phyloP scores from a whole-genome alignment of 1,140 invertebrate genomes.

The Calosoma granatense region DNA sequence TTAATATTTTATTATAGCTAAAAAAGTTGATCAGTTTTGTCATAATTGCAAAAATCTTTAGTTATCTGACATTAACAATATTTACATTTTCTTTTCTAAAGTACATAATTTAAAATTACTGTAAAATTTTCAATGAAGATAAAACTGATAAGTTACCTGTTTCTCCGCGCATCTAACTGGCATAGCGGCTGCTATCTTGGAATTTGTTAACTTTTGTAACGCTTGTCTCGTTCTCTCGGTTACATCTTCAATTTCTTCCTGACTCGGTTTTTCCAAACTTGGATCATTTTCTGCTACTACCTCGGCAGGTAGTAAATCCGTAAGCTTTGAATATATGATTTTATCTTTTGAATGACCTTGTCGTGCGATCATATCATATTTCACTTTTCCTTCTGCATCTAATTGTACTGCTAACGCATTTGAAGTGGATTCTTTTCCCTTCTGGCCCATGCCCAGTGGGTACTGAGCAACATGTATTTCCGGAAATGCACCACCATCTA shows the following conservation, averaged over 20 bases:
- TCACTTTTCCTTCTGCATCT: slow-evolving; percentile 89
- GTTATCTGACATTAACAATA: too few species aligned
- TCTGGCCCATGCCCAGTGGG: slow-evolving; percentile 78
- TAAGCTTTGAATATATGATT: slow-evolving; percentile 93
- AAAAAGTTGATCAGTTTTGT: too few species aligned
- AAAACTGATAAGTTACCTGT: slow-evolving; percentile 42
- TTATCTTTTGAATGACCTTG: slow-evolving; percentile 96
- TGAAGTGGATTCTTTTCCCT: slow-evolving; percentile 61
- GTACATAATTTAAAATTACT: too few species aligned
- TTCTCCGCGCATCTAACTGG: slow-evolving; percentile 86
- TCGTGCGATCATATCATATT: slow-evolving; percentile 91
- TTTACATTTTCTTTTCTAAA: too few species aligned
- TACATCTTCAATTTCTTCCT: slow-evolving; percentile 75
- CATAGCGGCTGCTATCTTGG: slow-evolving; percentile 88
- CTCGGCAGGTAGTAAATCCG: slow-evolving; percentile 88
- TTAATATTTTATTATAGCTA: too few species aligned
- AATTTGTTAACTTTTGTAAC: slow-evolving; percentile 77
- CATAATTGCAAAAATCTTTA: too few species aligned
- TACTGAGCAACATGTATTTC: slow-evolving; percentile 97
- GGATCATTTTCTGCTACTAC: slow-evolving; percentile 87
- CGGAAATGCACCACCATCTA: slow-evolving; percentile 96
- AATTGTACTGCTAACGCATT: slow-evolving; percentile 91
- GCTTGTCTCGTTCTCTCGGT: slow-evolving; percentile 78
- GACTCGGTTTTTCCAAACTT: slow-evolving; percentile 70
- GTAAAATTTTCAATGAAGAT: too few species aligned